Evolutionary conservation across 1,140 invertebrate species (phyloP), one percentile per base, ranked within the genome.

Genomic region (Bombus polaris): DNA sequence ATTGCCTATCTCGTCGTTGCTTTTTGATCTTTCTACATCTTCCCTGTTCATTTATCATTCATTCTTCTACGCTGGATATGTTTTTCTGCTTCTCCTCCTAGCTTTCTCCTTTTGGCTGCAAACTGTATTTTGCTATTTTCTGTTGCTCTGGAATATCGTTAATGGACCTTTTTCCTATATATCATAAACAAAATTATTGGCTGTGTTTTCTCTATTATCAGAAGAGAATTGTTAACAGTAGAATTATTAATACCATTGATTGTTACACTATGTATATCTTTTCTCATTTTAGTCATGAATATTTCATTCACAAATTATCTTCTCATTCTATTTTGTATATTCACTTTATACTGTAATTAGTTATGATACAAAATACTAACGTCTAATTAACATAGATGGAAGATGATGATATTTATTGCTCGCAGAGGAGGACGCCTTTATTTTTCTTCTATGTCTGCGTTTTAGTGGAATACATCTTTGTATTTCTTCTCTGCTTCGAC

Each of bases 21-120:
- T 62, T 65, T 65, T 57, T 87, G 81, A 70, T 65, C 72, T 73
- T 72, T 77, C 39, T 70, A 66, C 47, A 39, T 66, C 53, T 53
- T 85, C 32, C 78, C 74, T 71, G 42, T 62, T 75, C 62, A 44
- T 37, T 73, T 79, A 57, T 32, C 75, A 59, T 35, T 82, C 44
- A 32, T 57, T 35, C 59, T 28, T 28, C 8, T 3, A 13, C 12
- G 37, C 3, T 13, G 35, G 32, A 32, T 25, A 76, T 39, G 57
- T 57, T 37, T 59, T 37, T 37, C 9, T 4, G 42, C 9, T 25
- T 47, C n/a, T 35, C 12, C 68, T 81, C 25, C 32, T 22, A 37
- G 32, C 47, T 57, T n/a, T 28, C 62, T 42, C 18, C 62, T 74
- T 44, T 57, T 62, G 70, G 28, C 80, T 77, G 3, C 1, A 12